Evolutionary conservation across 2,113 vertebrate genomes (phyloP), one percentile per base, ranked within the genome.

Genomic region (Saccopteryx bilineata): DNA sequence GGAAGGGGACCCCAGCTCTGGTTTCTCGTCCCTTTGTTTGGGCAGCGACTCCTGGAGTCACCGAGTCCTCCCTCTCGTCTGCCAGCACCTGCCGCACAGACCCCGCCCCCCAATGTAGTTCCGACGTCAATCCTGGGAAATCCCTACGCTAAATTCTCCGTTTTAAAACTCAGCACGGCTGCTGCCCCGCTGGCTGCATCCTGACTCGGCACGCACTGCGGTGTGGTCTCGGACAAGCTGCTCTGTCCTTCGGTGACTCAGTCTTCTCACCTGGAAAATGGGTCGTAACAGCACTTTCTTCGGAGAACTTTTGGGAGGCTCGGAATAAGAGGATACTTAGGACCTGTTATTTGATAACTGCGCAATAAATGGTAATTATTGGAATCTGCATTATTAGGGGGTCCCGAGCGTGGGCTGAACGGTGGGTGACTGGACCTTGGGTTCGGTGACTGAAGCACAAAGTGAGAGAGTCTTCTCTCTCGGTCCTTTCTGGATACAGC

Each of bases 361-460:
- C 33, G 19, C 3, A 0, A 18, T 1, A 4, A 13, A 3, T 7
- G 18, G 24, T 1, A 5, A 56, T 6, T 2, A 6, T 1, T 26
- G 63, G 15, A 1, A 11, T 48, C 58, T 13, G 65, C 5, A 17
- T n/a, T 6, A 17, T n/a, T 6, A 12, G 61, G 17, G 10, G 0
- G 31, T 18, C 14, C 68, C 4, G 39, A 5, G 2, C 7, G 24
- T 14, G 78, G 65, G 31, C 39, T 7, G 5, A 90, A 39, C 1
- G 50, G 23, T 5, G 39, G 24, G 39, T 2, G 9, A 9, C 31
- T 7, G 28, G 31, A 46, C 48, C 9, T 5, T 24, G n/a, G 66
- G 56, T 6, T 9, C 48, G 19, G 3, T 4, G 9, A 4, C n/a
- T 6, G 21, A n/a, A 3, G 31, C 46, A 11, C 31, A 21, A 6